phyloP scores from a whole-genome alignment of 2,888 invertebrate genomes.

The Mechanitis messenoides region DNA sequence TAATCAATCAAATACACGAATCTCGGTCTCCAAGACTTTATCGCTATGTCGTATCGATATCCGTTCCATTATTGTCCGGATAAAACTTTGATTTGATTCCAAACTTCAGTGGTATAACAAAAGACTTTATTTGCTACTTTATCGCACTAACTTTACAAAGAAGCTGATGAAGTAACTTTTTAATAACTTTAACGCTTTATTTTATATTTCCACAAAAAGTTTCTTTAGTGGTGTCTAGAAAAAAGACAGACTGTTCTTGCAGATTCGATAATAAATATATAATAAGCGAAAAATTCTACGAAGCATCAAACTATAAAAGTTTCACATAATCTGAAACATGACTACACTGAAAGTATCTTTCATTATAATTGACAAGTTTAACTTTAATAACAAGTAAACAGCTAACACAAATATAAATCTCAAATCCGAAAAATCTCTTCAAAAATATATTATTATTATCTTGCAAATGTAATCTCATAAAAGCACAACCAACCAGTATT shows the following conservation, averaged over 20 bases:
- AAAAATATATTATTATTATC: not conserved
- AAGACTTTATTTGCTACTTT: constrained; percentile 57
- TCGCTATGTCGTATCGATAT: constrained; percentile 59
- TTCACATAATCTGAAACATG: too few species aligned
- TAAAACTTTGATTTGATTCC: constrained; percentile 73
- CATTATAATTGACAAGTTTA: too few species aligned
- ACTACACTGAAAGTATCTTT: too few species aligned
- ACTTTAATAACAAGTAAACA: too few species aligned
- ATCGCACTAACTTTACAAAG: constrained; percentile 40
- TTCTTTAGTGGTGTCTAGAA: not conserved
- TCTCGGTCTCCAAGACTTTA: constrained; percentile 49
- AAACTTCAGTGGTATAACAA: constrained; percentile 57
- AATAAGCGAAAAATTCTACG: too few species aligned
- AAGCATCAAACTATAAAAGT: too few species aligned
- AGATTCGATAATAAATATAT: not conserved
- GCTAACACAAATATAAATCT: too few species aligned
- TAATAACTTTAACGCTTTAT: constrained; percentile 29
- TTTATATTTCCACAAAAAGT: constrained; percentile 8
- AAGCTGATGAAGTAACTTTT: constrained; percentile 38
- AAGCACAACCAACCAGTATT: constrained; percentile 17
- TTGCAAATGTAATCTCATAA: constrained; percentile 15
- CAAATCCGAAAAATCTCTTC: not conserved
- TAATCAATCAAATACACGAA: constrained; percentile 11
- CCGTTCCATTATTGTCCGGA: constrained; percentile 66
- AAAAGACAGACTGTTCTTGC: not conserved